phyloP scores from a whole-genome alignment of 2,797 vertebrate species.

The Nyctibius grandis region DNA sequence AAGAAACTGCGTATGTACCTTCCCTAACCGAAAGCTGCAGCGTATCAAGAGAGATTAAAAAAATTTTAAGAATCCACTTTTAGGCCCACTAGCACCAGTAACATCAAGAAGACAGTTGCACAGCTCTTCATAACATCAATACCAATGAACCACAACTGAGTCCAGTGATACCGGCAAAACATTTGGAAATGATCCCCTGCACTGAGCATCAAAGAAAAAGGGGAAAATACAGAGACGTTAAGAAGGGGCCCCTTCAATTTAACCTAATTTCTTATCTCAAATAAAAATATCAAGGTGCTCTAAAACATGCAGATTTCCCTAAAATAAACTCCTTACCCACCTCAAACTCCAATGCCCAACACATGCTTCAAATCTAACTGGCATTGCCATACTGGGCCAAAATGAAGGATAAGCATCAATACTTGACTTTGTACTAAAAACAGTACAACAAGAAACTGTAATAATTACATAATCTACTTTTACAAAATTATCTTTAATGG shows the following conservation, averaged over 20 bases:
- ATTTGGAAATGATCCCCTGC: background rate
- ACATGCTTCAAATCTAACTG: background rate
- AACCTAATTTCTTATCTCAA: background rate
- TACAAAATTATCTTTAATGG: constrained; percentile 18
- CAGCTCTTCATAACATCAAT: background rate
- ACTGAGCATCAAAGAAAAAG: background rate
- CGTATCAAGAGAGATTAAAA: background rate
- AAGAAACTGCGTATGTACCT: background rate
- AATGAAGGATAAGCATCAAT: background rate
- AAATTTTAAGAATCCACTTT: background rate
- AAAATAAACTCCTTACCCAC: background rate
- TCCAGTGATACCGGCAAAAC: background rate
- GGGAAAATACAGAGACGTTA: background rate
- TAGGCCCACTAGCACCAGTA: background rate
- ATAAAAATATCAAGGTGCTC: background rate
- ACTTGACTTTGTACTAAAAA: background rate
- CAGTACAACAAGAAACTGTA: background rate
- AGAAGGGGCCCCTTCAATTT: background rate
- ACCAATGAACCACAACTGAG: background rate
- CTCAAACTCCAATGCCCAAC: background rate
- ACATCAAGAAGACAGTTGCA: background rate
- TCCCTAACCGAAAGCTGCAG: background rate
- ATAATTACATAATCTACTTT: constrained; percentile 1
- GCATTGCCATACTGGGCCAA: background rate
- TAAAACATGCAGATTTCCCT: background rate